Evolutionary conservation across 2,888 invertebrate genomes (phyloP), one percentile per base, ranked within the genome.

Genomic region (Slavum lentiscoides): DNA sequence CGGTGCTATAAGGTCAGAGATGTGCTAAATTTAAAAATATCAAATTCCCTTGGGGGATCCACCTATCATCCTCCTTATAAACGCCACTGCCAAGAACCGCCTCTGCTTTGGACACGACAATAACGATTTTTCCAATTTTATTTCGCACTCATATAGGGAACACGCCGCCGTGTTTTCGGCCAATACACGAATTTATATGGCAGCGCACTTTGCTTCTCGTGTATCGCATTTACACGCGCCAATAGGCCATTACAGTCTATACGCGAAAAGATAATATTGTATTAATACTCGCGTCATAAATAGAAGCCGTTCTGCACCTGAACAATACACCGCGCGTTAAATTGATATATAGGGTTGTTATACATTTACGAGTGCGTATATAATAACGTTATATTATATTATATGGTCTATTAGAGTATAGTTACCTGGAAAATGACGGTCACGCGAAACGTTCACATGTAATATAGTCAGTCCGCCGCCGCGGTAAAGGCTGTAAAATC

Each of bases 181-280:
- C 30, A 1, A 37, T 30, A n/a, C 23, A 17, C 0, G 39, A 66
- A 43, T 67, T 21, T 30, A 30, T 4, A 30, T 30, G 30, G 30
- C 30, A 2, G 30, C 30, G 30, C 37, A 37, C 49, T 74, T 39
- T 19, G 53, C 64, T 21, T 55, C n/a, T 37, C n/a, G 4, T 49
- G n/a, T 30, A 1, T 61, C 19, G 23, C 1, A 4, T 30, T 8
- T 2, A 5, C 9, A 58, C 13, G 1, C 6, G 17, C 19, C 53
- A n/a, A 37, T 74, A 15, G 30, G 62, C 37, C 37, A 37, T 62
- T 74, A 64, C 4, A 30, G 1, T 30, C 15, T 13, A 11, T 37
- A 7, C 53, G 53, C 53, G 53, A 43, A 53, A 49, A n/a, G 64
- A 64, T 74, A 53, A 62, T 74, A 74, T 62, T 74, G n/a, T 30